These are phyloP conservation scores for Aphidius gifuensis DNA, from an alignment of 1,140 invertebrate genomes.

Conservation along the genomic window DNA sequence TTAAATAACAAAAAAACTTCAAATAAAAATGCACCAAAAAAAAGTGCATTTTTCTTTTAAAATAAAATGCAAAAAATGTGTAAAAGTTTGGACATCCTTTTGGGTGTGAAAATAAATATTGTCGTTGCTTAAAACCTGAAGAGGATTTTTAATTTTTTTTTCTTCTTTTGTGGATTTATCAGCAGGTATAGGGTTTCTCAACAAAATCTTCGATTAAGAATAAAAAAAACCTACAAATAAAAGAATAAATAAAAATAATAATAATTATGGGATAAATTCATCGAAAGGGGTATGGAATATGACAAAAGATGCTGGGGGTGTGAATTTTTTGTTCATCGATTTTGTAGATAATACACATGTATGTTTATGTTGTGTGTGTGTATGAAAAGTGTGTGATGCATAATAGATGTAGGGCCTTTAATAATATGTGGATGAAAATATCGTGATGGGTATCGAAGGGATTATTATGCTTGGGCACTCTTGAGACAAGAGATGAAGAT, in stretches of 20 bases:
- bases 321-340: too few relatives aligned
- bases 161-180: slow-evolving; percentile 20
- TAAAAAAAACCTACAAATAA: background rate
- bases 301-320: background rate
- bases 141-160: slow-evolving; percentile 16
- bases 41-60: too few relatives aligned
- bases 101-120: slow-evolving; percentile 22
- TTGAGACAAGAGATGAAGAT: slow-evolving; percentile 15
- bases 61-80: background rate
- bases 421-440: slow-evolving; percentile 47
- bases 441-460: slow-evolving; percentile 47
- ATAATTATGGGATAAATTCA: slow-evolving; percentile 1
- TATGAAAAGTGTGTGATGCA: slow-evolving; percentile 7
- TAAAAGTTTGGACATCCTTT: background rate
- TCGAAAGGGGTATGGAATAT: background rate
- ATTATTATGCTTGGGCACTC: slow-evolving; percentile 38
- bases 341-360: background rate
- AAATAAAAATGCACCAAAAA: background rate
- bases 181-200: slow-evolving; percentile 22
- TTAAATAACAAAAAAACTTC: background rate
- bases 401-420: slow-evolving; percentile 30
- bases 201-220: background rate
- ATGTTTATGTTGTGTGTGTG: slow-evolving; percentile 3
- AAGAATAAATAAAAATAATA: background rate
- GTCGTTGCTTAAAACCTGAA: slow-evolving; percentile 1